Conservation (phyloP, 2,888 invertebrate genomes). For the Euclidia mi region DNA sequence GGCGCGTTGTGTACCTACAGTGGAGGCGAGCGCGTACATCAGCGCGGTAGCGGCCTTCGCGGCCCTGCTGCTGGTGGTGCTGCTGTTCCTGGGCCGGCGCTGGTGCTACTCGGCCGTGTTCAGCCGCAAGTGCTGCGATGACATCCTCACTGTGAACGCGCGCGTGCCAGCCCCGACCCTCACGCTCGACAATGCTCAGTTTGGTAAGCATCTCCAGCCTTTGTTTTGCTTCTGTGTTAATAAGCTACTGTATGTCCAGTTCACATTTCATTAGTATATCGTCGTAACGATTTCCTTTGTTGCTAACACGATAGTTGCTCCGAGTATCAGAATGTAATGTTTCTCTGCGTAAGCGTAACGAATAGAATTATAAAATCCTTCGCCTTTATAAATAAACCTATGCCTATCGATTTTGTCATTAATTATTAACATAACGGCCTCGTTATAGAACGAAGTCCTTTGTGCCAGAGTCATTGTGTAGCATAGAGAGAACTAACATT, state of each 20-base stretch:
- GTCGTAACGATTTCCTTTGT: slow-evolving; percentile 45
- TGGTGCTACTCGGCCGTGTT: slow-evolving; percentile 84
- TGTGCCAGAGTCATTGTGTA: slow-evolving; percentile 57
- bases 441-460: slow-evolving; percentile 46
- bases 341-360: slow-evolving; percentile 17
- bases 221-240: slow-evolving; percentile 50
- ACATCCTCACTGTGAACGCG: slow-evolving; percentile 82
- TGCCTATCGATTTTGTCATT: slow-evolving; percentile 53
- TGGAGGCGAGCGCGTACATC: slow-evolving; percentile 96
- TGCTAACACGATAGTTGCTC: slow-evolving; percentile 46
- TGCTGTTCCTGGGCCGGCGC: slow-evolving; percentile 96
- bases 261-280: slow-evolving; percentile 36
- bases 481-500: slow-evolving; percentile 57
- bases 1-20: slow-evolving; percentile 86
- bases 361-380: slow-evolving; percentile 41
- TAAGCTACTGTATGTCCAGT: slow-evolving; percentile 48
- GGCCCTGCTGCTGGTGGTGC: slow-evolving; percentile 94
- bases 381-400: slow-evolving; percentile 38
- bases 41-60: slow-evolving; percentile 96
- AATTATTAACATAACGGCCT: slow-evolving; percentile 51
- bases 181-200: slow-evolving; percentile 81
- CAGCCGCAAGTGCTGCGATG: slow-evolving; percentile 82
- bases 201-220: slow-evolving; percentile 71
- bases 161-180: slow-evolving; percentile 75
- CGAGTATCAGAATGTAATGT: slow-evolving; percentile 24